Evolutionary conservation across 2,797 vertebrate species (phyloP).

Genomic region (Urosaurus nigricauda): DNA sequence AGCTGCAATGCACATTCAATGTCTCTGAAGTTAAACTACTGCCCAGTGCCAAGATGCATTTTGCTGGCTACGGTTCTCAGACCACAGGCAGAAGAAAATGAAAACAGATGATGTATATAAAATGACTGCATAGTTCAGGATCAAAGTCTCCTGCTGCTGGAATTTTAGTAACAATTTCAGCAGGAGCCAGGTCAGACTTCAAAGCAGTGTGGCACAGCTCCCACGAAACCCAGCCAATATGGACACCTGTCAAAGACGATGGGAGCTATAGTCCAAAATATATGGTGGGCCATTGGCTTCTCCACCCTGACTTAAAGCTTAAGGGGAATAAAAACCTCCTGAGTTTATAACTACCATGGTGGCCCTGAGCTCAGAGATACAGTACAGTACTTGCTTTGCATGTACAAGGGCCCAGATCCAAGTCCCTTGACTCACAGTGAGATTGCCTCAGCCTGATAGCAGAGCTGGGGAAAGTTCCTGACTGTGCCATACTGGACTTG

Average conservation of each 20-base stretch:
- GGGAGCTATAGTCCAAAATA: too few relatives aligned
- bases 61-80: slow-evolving; percentile 54
- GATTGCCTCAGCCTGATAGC: not conserved
- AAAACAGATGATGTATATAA: slow-evolving; percentile 58
- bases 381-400: not conserved
- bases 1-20: slow-evolving; percentile 60
- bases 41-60: slow-evolving; percentile 58
- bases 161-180: slow-evolving; percentile 26
- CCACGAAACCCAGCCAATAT: not conserved
- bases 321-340: slow-evolving; percentile 25
- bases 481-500: not conserved
- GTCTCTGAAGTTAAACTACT: slow-evolving; percentile 46
- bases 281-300: too few relatives aligned
- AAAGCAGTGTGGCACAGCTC: not conserved
- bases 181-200: slow-evolving; percentile 2
- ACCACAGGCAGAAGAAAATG: slow-evolving; percentile 52
- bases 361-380: not conserved
- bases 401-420: not conserved
- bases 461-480: not conserved
- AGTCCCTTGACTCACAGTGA: not conserved
- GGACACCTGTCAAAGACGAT: not conserved
- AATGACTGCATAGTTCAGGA: slow-evolving; percentile 40
- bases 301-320: fast-evolving
- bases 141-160: not conserved
- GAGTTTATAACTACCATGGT: too few relatives aligned